Conservation (phyloP, 2,113 vertebrate species). For the Zingel zingel region DNA sequence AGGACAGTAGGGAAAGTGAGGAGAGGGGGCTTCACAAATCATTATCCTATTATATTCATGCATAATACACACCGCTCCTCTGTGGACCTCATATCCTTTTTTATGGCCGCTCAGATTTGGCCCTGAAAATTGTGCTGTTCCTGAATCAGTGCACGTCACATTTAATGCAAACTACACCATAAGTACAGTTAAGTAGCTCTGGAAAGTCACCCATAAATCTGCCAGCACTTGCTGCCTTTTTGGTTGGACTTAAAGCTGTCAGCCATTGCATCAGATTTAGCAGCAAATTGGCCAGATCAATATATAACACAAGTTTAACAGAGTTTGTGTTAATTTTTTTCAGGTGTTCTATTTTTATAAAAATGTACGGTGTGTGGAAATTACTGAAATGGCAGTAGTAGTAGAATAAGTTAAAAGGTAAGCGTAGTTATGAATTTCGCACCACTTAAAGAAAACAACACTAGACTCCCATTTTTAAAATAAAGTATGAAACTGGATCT, state of each 20-base stretch:
- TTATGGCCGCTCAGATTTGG: conserved; percentile 56
- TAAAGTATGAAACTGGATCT: background rate
- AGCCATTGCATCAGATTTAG: conserved; percentile 41
- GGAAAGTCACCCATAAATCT: conserved; percentile 54
- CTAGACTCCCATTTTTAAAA: background rate
- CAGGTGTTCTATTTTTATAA: conserved; percentile 4
- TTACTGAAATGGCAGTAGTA: background rate
- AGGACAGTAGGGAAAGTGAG: background rate
- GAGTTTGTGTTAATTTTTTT: conserved; percentile 13
- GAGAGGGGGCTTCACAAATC: conserved; percentile 37
- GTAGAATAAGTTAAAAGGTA: background rate
- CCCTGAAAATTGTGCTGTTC: conserved; percentile 35
- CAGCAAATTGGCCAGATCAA: conserved; percentile 29
- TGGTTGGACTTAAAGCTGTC: conserved; percentile 51
- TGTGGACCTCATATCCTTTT: conserved; percentile 42
- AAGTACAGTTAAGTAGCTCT: conserved; percentile 62
- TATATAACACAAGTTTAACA: conserved; percentile 28
- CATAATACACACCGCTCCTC: conserved; percentile 41
- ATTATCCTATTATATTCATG: conserved; percentile 61
- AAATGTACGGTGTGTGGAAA: background rate
- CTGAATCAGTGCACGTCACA: conserved; percentile 69
- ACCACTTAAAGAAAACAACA: background rate
- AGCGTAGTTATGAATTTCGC: background rate
- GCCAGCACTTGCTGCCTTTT: conserved; percentile 41
- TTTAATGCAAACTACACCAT: conserved; percentile 64